A percentile compares a stretch with the other conserved stretches of the same genome.
These are phyloP conservation scores for Pica pica DNA, from an alignment of 2,113 vertebrate genomes.

Conservation along the genomic window DNA sequence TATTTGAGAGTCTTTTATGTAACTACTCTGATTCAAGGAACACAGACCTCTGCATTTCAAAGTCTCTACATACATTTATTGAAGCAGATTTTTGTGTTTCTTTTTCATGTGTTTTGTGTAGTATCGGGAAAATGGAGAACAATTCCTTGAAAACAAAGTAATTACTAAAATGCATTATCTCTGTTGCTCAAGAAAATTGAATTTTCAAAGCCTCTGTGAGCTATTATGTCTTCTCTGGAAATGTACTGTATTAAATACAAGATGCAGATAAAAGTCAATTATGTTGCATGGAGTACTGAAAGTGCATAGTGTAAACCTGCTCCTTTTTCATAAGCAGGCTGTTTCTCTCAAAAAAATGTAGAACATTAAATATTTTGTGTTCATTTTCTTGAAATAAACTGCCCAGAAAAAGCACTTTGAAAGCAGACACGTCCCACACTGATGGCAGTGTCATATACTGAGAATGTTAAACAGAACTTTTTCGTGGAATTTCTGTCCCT, in stretches of 20 bases:
- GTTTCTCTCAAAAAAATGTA: neutral
- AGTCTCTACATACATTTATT: neutral
- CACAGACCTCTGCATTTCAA: neutral
- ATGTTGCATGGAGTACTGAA: neutral
- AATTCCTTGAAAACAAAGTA: neutral
- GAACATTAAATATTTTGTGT: neutral
- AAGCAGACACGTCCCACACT: neutral
- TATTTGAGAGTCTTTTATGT: neutral
- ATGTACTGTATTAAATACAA: neutral
- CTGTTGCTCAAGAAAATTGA: slow-evolving; percentile 14
- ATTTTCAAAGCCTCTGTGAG: slow-evolving; percentile 29
- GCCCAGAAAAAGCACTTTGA: neutral
- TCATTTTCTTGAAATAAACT: neutral
- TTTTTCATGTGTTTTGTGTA: neutral
- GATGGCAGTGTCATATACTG: neutral
- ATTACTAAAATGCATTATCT: slow-evolving; percentile 22
- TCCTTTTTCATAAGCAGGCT: neutral
- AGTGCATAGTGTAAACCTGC: neutral
- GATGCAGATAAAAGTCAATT: slow-evolving; percentile 14
- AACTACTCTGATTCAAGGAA: neutral
- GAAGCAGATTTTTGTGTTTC: neutral
- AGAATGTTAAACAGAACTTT: neutral
- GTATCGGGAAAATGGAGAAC: neutral
- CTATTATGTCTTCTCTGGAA: slow-evolving; percentile 14
- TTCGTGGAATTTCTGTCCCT: neutral